Conservation (phyloP, 2,113 vertebrate genomes). For the Nycticryphes semicollaris region DNA sequence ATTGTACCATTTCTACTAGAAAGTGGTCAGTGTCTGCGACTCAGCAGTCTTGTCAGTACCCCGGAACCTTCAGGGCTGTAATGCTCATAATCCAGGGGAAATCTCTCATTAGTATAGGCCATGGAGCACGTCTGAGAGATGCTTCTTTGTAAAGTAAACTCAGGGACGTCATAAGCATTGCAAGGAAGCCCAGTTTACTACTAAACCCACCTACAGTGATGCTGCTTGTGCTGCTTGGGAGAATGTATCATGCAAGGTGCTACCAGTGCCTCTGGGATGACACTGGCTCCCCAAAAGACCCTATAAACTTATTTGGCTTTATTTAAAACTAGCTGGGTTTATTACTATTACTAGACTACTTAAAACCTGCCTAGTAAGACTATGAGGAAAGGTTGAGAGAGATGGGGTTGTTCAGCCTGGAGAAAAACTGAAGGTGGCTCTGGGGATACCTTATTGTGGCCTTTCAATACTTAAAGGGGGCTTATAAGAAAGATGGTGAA, state of each 20-base stretch:
- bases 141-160: background rate
- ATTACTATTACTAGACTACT: too few species aligned
- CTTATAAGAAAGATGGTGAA: background rate
- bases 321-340: background rate
- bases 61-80: background rate
- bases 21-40: background rate
- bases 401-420: background rate
- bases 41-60: background rate
- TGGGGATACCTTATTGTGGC: background rate
- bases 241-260: background rate
- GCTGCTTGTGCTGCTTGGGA: background rate
- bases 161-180: constrained; percentile 34
- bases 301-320: background rate
- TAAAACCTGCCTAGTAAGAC: background rate
- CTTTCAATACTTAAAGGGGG: background rate
- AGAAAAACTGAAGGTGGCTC: background rate
- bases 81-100: background rate
- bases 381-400: background rate
- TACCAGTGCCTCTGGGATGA: background rate
- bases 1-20: background rate
- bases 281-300: background rate
- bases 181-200: background rate
- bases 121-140: background rate
- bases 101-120: background rate
- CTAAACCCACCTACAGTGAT: background rate